Evolutionary conservation across 2,888 invertebrate species (phyloP).

Genomic region (Cryptocephalus primarius): DNA sequence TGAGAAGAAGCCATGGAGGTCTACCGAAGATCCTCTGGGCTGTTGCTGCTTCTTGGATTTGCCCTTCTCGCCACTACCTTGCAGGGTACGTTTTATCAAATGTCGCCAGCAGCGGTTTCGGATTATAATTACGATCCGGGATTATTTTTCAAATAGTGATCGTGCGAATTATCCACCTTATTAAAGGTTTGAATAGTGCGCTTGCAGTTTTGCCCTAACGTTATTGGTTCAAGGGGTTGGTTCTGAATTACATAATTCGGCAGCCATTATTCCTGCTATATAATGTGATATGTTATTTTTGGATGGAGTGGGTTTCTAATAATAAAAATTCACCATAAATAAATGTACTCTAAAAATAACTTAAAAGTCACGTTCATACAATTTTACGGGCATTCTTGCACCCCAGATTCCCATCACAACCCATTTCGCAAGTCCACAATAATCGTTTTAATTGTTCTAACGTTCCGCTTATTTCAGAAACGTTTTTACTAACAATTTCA

Average conservation of each 20-base stretch:
- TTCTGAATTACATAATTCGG: constrained; percentile 26
- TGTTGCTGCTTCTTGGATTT: constrained; percentile 43
- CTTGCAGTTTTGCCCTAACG: constrained; percentile 2
- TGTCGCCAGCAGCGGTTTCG: not conserved
- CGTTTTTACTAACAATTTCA: too few relatives aligned
- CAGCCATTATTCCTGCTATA: constrained; percentile 22
- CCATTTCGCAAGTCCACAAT: too few relatives aligned
- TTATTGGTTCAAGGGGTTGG: not conserved
- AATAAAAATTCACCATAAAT: constrained; percentile 26
- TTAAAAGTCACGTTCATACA: constrained; percentile 7
- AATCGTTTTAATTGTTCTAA: too few relatives aligned
- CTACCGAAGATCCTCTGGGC: constrained; percentile 44
- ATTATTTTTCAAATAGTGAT: too few relatives aligned
- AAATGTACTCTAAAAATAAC: constrained; percentile 20
- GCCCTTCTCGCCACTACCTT: constrained; percentile 44
- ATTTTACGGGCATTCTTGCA: not conserved
- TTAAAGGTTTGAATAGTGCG: constrained; percentile 3
- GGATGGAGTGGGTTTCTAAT: constrained; percentile 29
- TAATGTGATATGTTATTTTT: constrained; percentile 31
- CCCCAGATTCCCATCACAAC: too few relatives aligned
- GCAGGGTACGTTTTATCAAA: constrained; percentile 40
- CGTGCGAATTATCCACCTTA: too few relatives aligned
- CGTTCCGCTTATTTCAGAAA: too few relatives aligned
- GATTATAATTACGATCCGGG: too few relatives aligned
- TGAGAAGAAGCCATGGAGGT: constrained; percentile 44